A percentile compares a stretch with the other conserved stretches of the same genome.
Conservation (phyloP, 2,888 invertebrate genomes). For the Hesperia comma region DNA sequence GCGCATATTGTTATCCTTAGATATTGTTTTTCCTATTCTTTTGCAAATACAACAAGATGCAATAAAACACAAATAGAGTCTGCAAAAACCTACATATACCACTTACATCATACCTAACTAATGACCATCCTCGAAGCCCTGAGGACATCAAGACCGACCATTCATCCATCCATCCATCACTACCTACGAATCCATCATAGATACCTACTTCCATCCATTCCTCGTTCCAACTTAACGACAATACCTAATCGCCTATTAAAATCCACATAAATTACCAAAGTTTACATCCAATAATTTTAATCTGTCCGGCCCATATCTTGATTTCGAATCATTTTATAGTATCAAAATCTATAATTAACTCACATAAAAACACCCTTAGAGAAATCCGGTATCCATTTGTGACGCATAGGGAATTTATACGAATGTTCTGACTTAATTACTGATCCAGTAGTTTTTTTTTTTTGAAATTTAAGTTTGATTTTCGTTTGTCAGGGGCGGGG, state of each 20-base stretch:
- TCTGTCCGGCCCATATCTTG: slow-evolving; percentile 73
- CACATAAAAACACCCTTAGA: slow-evolving; percentile 72
- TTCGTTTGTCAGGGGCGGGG: background rate
- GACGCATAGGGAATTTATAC: no score
- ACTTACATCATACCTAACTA: no score
- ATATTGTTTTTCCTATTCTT: no score
- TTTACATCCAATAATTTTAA: slow-evolving; percentile 78
- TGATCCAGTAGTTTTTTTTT: slow-evolving; percentile 39
- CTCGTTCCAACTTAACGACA: slow-evolving; percentile 56
- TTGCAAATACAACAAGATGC: background rate
- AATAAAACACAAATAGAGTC: no score
- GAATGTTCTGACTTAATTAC: slow-evolving; percentile 69
- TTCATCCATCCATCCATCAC: no score
- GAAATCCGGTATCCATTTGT: slow-evolving; percentile 50
- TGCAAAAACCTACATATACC: background rate
- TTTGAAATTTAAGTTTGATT: background rate
- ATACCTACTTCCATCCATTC: slow-evolving; percentile 16
- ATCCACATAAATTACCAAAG: slow-evolving; percentile 72
- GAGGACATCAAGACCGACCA: no score
- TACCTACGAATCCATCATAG: background rate
- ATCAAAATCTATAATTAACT: slow-evolving; percentile 78
- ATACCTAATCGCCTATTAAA: slow-evolving; percentile 68
- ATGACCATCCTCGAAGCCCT: no score
- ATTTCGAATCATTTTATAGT: slow-evolving; percentile 72
- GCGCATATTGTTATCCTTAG: no score